Conservation (phyloP, 2,888 invertebrate genomes). For the Agrenia bidenticulata region DNA sequence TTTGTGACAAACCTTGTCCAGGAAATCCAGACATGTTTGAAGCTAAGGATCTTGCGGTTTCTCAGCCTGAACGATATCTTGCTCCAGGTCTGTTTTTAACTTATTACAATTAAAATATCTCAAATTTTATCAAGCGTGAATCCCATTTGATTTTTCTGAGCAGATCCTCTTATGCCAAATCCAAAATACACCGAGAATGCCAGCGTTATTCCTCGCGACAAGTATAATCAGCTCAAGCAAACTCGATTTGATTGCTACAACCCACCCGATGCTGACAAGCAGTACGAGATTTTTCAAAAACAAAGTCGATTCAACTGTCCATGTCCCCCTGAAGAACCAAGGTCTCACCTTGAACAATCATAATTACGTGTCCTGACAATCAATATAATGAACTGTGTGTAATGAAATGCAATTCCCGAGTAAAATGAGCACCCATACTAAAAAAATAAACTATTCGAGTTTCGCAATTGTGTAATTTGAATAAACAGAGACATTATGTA, state of each 20-base stretch:
- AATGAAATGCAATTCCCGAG: too few species aligned
- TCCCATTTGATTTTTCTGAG: conserved; percentile 6
- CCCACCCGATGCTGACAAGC: conserved; percentile 42
- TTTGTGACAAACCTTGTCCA: conserved; percentile 49
- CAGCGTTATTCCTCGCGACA: conserved; percentile 38
- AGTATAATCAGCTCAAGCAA: conserved; percentile 46
- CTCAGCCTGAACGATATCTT: conserved; percentile 44
- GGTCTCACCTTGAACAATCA: too few species aligned
- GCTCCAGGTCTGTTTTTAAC: conserved; percentile 38
- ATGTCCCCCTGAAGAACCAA: conserved; percentile 36
- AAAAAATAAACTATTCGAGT: too few species aligned
- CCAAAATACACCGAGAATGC: conserved; percentile 45
- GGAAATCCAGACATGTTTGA: conserved; percentile 52
- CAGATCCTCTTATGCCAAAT: conserved; percentile 46
- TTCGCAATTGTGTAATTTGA: too few species aligned
- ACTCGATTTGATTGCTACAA: conserved; percentile 48
- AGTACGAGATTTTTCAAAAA: conserved; percentile 40
- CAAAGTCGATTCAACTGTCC: conserved; percentile 47
- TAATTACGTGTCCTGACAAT: too few species aligned
- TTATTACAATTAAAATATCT: background rate
- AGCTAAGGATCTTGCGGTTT: conserved; percentile 45
- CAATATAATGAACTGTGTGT: too few species aligned
- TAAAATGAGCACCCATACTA: too few species aligned
- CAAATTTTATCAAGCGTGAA: background rate
- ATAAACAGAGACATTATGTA: too few species aligned